A percentile compares a stretch with the other conserved stretches of the same genome.
Evolutionary conservation across 2,888 invertebrate species (phyloP).

Genomic region (Agrilus cyanescens): DNA sequence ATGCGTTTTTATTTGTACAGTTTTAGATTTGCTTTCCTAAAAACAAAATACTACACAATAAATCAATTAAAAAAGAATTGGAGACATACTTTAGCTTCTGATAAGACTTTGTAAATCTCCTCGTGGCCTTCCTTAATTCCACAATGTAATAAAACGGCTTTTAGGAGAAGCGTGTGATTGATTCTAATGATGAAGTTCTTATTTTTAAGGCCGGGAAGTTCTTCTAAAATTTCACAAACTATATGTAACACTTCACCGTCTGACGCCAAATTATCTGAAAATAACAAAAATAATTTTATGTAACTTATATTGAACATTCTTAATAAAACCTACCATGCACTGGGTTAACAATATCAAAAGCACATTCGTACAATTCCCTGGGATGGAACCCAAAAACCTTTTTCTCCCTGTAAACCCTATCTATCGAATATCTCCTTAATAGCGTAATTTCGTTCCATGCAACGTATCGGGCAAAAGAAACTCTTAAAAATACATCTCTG

Average conservation of each 20-base stretch:
- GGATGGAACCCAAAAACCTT: slow-evolving; percentile 76
- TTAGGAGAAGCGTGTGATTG: slow-evolving; percentile 67
- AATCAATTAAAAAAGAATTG: slow-evolving; percentile 3
- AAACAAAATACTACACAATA: slow-evolving; percentile 21
- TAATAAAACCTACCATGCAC: slow-evolving; percentile 39
- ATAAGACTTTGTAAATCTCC: slow-evolving; percentile 38
- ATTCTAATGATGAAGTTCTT: slow-evolving; percentile 58
- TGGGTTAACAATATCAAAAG: slow-evolving; percentile 84
- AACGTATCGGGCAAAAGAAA: slow-evolving; percentile 70
- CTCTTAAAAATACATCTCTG: slow-evolving; percentile 30
- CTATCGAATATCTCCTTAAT: slow-evolving; percentile 76
- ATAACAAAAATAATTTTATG: slow-evolving; percentile 2
- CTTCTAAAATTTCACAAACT: slow-evolving; percentile 60
- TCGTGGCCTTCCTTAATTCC: slow-evolving; percentile 60
- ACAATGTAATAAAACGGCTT: slow-evolving; percentile 65
- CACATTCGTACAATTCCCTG: slow-evolving; percentile 78
- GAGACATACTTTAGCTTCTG: slow-evolving; percentile 36
- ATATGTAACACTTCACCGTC: slow-evolving; percentile 80
- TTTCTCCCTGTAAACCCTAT: slow-evolving; percentile 74
- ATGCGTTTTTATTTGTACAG: slow-evolving; percentile 59
- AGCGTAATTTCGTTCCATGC: slow-evolving; percentile 67
- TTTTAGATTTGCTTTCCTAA: slow-evolving; percentile 50
- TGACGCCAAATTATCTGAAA: slow-evolving; percentile 54
- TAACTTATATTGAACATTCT: neutral
- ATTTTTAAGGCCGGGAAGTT: slow-evolving; percentile 51